Evolutionary conservation across 2,888 invertebrate species (phyloP), one percentile per base, ranked within the genome.

Genomic region (Scaptomyza parva): DNA sequence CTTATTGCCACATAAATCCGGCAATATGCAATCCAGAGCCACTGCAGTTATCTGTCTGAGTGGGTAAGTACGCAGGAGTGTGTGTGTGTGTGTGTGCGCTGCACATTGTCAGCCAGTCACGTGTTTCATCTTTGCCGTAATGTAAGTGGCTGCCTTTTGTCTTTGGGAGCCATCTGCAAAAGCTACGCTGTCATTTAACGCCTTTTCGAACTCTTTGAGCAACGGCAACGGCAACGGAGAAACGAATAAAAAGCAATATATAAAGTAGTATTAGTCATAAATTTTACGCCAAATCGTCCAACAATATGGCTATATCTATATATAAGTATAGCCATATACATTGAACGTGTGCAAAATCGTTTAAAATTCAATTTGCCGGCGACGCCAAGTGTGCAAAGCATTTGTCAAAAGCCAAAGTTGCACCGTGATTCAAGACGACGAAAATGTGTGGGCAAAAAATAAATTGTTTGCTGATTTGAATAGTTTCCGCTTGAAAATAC

Each of bases 1-100:
- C 83, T 86, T 86, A 83, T 86, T 84, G 86, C 86, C 84, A 78
- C 78, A 86, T 83, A 83, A 83, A 83, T 83, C 83, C 78, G 51
- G 66, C 80, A 67, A 83, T 78, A 80, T 82, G 78, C 84, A 70
- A 79, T 67, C 67, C 74, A 62, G 67, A 68, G 57, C 70, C 50
- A 65, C 45, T 67, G 52, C 70, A 59, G 52, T 39, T 70, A 70
- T 76, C 54, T 73, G 9, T 61, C 39, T 44, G 26, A 17, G 8
- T 48, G 14, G 26, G 1, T 54, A 37, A 43, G 44, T 53, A 50
- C 51, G 55, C 9, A 43, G 6, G 12, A 57, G 35, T 43, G 50
- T 48, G 35, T 44, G 18, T 54, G 18, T 51, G 43, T 47, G 33
- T 59, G 50, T 70, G 33, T n/a, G 40, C 55, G 33, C 39, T 55